A percentile compares a stretch with the other conserved stretches of the same genome.
Conservation (phyloP, 2,113 vertebrate genomes). For the Sapayoa aenigma region DNA sequence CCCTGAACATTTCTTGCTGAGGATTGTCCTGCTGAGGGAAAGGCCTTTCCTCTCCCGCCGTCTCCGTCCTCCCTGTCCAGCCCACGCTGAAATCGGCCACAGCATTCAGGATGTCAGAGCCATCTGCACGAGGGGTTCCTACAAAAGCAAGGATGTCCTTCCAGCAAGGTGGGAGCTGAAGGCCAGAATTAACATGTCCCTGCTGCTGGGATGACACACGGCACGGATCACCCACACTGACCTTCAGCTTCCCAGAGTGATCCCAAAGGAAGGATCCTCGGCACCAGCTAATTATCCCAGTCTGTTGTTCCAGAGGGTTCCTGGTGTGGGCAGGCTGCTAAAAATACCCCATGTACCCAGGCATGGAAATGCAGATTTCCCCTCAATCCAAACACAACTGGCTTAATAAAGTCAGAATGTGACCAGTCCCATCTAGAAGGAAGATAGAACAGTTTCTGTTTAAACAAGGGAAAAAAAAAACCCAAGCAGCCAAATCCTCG, state of each 20-base stretch:
- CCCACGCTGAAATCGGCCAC: not conserved
- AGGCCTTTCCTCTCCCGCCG: not conserved
- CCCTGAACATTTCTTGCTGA: not conserved
- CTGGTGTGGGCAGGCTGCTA: not conserved
- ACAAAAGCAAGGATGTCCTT: not conserved
- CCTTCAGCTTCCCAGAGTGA: not conserved
- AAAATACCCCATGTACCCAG: not conserved
- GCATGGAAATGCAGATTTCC: not conserved
- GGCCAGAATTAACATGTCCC: not conserved
- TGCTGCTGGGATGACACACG: not conserved
- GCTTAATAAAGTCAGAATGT: conserved; percentile 9
- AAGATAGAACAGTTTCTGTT: not conserved
- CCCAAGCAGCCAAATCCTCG: not conserved
- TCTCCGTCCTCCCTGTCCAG: rapidly evolving
- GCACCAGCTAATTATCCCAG: not conserved
- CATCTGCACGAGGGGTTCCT: not conserved
- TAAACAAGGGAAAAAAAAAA: not conserved
- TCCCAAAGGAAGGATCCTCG: not conserved
- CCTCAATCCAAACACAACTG: conserved; percentile 5
- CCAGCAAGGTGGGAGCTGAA: not conserved
- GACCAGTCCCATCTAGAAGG: not conserved
- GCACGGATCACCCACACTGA: not conserved
- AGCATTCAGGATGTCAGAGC: not conserved
- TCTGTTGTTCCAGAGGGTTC: not conserved
- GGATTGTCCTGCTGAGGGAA: not conserved